These are phyloP conservation scores for Melanargia galathea DNA, from an alignment of 2,888 invertebrate species.

Conservation along the genomic window DNA sequence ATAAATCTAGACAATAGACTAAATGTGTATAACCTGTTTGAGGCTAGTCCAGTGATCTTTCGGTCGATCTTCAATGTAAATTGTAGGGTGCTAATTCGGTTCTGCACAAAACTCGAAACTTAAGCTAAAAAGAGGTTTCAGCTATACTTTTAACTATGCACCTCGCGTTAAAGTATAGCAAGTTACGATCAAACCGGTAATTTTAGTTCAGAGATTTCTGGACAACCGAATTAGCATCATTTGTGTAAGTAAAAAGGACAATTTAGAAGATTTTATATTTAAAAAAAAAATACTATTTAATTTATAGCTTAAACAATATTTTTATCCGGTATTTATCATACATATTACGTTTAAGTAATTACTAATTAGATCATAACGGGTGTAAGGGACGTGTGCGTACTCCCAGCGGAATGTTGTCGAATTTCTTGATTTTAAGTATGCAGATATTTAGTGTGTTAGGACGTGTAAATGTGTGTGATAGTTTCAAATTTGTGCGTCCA, in stretches of 20 bases:
- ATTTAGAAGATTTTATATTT: not conserved
- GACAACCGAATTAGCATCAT: not conserved
- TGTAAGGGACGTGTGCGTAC: too few species aligned
- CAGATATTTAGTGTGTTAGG: too few species aligned
- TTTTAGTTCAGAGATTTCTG: not conserved
- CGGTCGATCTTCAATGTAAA: not conserved
- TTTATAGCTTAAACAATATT: not conserved
- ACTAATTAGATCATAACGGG: too few species aligned
- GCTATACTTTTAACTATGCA: too few species aligned
- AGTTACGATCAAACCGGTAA: not conserved
- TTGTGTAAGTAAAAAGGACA: not conserved
- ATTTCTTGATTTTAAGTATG: too few species aligned
- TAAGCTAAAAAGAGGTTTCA: not conserved
- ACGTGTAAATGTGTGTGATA: too few species aligned
- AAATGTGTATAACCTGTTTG: not conserved
- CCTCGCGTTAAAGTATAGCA: not conserved
- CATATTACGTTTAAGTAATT: too few species aligned
- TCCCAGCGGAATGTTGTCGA: too few species aligned
- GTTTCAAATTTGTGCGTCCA: too few species aligned
- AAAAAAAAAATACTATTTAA: not conserved
- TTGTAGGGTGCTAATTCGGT: not conserved
- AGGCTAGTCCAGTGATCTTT: conserved; percentile 2
- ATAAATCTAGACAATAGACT: not conserved
- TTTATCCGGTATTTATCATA: not conserved
- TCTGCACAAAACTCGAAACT: not conserved